These are phyloP conservation scores for Siderastrea radians DNA, from an alignment of 92 coral and sea anemone species.

Conservation along the genomic window DNA sequence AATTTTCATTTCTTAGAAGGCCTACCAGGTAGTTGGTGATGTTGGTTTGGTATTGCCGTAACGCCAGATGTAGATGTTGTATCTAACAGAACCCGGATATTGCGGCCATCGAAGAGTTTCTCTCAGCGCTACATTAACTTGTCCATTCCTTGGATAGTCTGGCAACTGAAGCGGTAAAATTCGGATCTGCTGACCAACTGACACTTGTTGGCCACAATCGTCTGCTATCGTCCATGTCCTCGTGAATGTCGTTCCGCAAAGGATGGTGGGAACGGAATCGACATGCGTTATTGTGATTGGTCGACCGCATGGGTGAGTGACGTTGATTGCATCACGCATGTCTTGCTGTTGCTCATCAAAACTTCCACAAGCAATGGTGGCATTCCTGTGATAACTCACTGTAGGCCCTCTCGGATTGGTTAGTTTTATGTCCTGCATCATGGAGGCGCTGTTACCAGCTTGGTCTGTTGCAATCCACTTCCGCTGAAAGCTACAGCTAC, in stretches of 20 bases:
- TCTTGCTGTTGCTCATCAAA: slow-evolving; percentile 57
- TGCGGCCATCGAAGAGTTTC: slow-evolving; percentile 85
- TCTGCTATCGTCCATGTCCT: slow-evolving; percentile 79
- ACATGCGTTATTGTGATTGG: slow-evolving; percentile 68
- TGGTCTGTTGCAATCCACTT: slow-evolving; percentile 77
- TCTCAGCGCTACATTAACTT: slow-evolving; percentile 76
- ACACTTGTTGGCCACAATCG: slow-evolving; percentile 64
- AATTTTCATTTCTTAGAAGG: neutral
- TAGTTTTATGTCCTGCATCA: slow-evolving; percentile 56
- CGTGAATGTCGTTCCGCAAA: slow-evolving; percentile 73
- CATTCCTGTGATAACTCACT: slow-evolving; percentile 35
- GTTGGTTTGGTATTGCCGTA: slow-evolving; percentile 66
- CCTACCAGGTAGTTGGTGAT: slow-evolving; percentile 49
- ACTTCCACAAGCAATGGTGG: slow-evolving; percentile 73
- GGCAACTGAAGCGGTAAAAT: slow-evolving; percentile 81
- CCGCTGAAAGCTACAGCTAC: slow-evolving; percentile 65
- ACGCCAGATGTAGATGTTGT: slow-evolving; percentile 74
- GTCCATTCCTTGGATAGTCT: slow-evolving; percentile 77
- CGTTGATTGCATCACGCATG: slow-evolving; percentile 67
- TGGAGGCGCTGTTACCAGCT: slow-evolving; percentile 81
- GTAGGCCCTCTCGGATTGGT: slow-evolving; percentile 37
- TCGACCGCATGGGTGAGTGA: slow-evolving; percentile 79
- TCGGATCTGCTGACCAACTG: slow-evolving; percentile 58
- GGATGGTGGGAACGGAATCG: slow-evolving; percentile 68
- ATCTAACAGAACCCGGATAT: slow-evolving; percentile 78